Evolutionary conservation across 2,888 invertebrate genomes (phyloP), one percentile per base, ranked within the genome.

Genomic region (Gastrophysa polygoni): DNA sequence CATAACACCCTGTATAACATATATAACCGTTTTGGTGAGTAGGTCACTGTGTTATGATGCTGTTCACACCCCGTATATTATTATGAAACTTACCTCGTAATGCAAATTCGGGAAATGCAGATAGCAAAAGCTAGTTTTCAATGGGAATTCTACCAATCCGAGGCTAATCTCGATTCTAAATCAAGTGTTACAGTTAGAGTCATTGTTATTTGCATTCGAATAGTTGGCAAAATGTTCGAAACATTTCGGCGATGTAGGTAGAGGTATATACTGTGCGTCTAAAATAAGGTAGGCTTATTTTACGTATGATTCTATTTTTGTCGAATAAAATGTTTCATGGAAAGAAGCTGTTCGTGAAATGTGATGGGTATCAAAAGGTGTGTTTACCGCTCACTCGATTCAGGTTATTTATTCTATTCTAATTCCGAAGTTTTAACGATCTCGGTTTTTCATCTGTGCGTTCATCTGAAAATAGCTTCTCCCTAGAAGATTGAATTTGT

Each of bases 361-460:
- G 24, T 8, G 20, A 34, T 32, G 5, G 17, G 32, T 51, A 51
- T 51, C 51, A 18, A 32, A 51, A 32, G 18, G 32, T 18, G 32
- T 34, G 34, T 51, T 51, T 32, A 51, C 29, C 34, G n/a, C 24
- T 24, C 7, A 24, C n/a, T 24, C 24, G 34, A 14, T 38, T 14
- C 16, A 11, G 52, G 21, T 52, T 52, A 38, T 52, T 14, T 38
- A 52, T 38, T n/a, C 38, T 38, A 16, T 38, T 34, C 38, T 52
- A 38, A 52, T 21, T 52, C 18, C 20, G 52, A 24, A 11, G 48
- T 52, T 52, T 52, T 52, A 17, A 52, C 21, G 52, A 38, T 38
- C 52, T 52, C 17, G 20, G n/a, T 52, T 18, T 38, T 52, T 34
- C 38, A 20, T 38, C 34, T 32, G 51, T n/a, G n/a, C n/a, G 18